These are phyloP conservation scores for Drosophila diplacantha DNA, from an alignment of 2,888 invertebrate genomes.

Conservation along the genomic window DNA sequence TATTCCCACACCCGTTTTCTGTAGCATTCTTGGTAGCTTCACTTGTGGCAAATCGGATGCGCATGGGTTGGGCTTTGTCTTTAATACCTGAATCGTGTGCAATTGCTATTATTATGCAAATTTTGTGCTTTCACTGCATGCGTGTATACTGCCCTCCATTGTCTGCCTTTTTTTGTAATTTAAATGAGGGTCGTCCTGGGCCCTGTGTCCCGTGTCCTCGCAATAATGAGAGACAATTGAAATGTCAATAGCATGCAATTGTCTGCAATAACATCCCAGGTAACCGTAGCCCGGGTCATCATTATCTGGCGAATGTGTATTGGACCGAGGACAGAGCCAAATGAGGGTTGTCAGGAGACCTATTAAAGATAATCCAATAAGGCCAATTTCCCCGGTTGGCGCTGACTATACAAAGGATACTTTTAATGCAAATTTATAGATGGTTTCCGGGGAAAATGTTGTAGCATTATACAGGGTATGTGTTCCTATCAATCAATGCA, in stretches of 20 bases:
- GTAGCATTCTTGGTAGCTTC: slow-evolving; percentile 12
- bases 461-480: background rate
- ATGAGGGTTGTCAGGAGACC: slow-evolving; percentile 23
- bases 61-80: slow-evolving; percentile 42
- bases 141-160: slow-evolving; percentile 45
- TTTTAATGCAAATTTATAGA: background rate
- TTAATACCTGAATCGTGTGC: slow-evolving; percentile 73
- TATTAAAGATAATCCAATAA: slow-evolving; percentile 21
- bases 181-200: slow-evolving; percentile 25
- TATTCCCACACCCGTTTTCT: background rate
- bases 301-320: slow-evolving; percentile 14
- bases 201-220: slow-evolving; percentile 10
- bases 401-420: background rate
- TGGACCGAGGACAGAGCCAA: background rate
- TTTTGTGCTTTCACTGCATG: slow-evolving; percentile 63
- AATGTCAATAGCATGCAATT: slow-evolving; percentile 70
- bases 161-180: slow-evolving; percentile 27
- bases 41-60: slow-evolving; percentile 48
- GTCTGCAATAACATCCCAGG: slow-evolving; percentile 44
- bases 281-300: slow-evolving; percentile 16
- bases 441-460: background rate
- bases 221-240: slow-evolving; percentile 68
- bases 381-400: slow-evolving; percentile 11
- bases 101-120: slow-evolving; percentile 73
- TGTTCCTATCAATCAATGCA: background rate